Evolutionary conservation across 1,140 invertebrate species (phyloP).

Genomic region (Anthonomus grandis): DNA sequence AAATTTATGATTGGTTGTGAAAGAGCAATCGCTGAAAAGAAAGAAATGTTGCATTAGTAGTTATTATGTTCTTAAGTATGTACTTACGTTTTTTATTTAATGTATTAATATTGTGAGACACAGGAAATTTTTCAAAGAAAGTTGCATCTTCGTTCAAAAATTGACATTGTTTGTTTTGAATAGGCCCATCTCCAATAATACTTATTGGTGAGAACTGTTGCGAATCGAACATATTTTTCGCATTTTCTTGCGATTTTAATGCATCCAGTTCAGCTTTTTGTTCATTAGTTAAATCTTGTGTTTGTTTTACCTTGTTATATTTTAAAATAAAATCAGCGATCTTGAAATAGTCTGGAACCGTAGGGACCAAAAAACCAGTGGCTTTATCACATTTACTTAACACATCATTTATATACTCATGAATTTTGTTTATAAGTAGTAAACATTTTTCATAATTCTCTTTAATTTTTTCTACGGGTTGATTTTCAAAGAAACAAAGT

Average conservation of each 20-base stretch:
- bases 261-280: too few relatives aligned
- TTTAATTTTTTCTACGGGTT: slow-evolving; percentile 13
- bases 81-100: neutral
- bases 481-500: neutral
- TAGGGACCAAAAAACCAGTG: slow-evolving; percentile 4
- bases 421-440: slow-evolving; percentile 8
- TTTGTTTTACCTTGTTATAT: neutral
- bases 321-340: slow-evolving; percentile 1
- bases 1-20: slow-evolving; percentile 1
- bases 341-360: slow-evolving; percentile 16
- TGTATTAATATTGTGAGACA: neutral
- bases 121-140: neutral
- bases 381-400: neutral
- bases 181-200: neutral
- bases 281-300: too few relatives aligned
- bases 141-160: neutral
- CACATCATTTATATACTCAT: slow-evolving; percentile 10
- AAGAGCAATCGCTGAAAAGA: slow-evolving; percentile 6
- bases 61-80: too few relatives aligned
- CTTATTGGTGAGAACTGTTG: slow-evolving; percentile 1
- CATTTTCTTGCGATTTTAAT: neutral
- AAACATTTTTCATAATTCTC: slow-evolving; percentile 2
- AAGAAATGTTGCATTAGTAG: too few relatives aligned
- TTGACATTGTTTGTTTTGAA: neutral
- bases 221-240: neutral